These are phyloP conservation scores for Bubo scandiacus DNA, from an alignment of 2,113 vertebrate genomes.

Conservation along the genomic window DNA sequence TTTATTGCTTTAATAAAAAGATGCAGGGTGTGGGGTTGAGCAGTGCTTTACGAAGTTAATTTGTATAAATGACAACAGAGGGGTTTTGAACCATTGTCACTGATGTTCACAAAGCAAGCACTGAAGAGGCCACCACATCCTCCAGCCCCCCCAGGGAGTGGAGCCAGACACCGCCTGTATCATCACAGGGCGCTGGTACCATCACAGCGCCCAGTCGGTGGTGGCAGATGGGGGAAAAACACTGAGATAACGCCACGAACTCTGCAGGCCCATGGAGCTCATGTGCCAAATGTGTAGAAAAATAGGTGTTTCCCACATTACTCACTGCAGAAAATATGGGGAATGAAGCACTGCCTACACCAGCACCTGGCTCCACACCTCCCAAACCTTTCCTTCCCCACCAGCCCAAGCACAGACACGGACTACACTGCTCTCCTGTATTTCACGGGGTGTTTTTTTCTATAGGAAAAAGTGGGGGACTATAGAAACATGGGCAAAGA, in stretches of 20 bases:
- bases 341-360: neutral
- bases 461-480: neutral
- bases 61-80: constrained; percentile 32
- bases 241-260: neutral
- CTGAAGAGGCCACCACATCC: neutral
- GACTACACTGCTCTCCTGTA: rapidly evolving
- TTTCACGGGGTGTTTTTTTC: neutral
- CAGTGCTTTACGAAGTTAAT: constrained; percentile 5
- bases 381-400: neutral
- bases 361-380: neutral
- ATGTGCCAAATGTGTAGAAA: neutral
- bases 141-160: neutral
- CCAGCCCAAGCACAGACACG: neutral
- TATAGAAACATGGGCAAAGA: neutral
- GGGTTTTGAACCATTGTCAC: neutral
- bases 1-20: constrained; percentile 68
- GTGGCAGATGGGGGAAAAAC: neutral
- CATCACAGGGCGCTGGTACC: rapidly evolving
- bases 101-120: neutral
- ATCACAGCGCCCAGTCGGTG: rapidly evolving
- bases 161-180: neutral
- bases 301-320: neutral
- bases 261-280: neutral
- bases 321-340: neutral
- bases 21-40: neutral